A percentile compares a stretch with the other conserved stretches of the same genome.
phyloP scores from a whole-genome alignment of 2,888 invertebrate genomes.

The Caenorhabditis becei region DNA sequence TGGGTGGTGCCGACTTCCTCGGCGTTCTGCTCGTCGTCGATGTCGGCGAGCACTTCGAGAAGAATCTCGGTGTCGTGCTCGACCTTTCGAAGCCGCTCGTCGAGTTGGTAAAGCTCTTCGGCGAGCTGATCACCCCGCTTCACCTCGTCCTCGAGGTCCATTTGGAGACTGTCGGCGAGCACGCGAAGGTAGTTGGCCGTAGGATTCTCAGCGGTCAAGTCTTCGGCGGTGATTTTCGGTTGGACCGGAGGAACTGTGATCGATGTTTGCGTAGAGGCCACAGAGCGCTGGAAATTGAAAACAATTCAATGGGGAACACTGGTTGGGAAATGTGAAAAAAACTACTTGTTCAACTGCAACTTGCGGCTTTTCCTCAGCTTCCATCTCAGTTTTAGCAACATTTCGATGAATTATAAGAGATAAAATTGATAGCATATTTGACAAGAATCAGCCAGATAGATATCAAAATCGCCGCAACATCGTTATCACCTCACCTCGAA shows the following conservation, averaged over 20 bases:
- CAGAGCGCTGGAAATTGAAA: slow-evolving; percentile 29
- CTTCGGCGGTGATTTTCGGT: slow-evolving; percentile 27
- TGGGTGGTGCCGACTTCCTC: slow-evolving; percentile 25
- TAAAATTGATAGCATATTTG: slow-evolving; percentile 15
- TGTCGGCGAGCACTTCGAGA: slow-evolving; percentile 38
- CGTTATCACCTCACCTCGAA: slow-evolving; percentile 30
- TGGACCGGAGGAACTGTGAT: slow-evolving; percentile 20
- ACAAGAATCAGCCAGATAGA: not conserved
- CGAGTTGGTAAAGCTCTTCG: slow-evolving; percentile 14
- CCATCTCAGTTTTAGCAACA: not conserved
- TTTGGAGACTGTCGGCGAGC: slow-evolving; percentile 26
- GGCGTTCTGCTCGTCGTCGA: slow-evolving; percentile 35
- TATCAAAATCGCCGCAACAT: no score
- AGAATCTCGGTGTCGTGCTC: slow-evolving; percentile 40
- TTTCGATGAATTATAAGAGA: slow-evolving; percentile 1
- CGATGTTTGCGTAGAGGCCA: slow-evolving; percentile 30
- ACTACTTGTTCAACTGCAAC: no score
- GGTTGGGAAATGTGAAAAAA: no score
- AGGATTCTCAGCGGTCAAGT: slow-evolving; percentile 34
- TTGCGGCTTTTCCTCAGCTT: no score
- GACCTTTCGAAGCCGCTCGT: slow-evolving; percentile 18
- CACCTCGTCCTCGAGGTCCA: slow-evolving; percentile 34
- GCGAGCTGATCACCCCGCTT: slow-evolving; percentile 14
- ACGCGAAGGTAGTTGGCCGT: slow-evolving; percentile 42
- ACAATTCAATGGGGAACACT: no score